Evolutionary conservation across 2,888 invertebrate genomes (phyloP).

Genomic region (Chloromyia formosa): DNA sequence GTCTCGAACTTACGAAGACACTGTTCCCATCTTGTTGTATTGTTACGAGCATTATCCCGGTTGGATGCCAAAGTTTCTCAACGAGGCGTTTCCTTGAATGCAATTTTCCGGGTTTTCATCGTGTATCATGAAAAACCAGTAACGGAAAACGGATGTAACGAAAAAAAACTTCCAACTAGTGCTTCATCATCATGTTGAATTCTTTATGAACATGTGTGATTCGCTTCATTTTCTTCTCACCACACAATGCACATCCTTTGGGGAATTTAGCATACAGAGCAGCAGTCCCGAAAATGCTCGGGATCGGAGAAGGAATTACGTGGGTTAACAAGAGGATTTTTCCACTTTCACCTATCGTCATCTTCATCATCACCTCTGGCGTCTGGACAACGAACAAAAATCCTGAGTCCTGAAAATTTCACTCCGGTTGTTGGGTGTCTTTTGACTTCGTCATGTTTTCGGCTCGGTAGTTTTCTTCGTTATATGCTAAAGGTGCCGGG

Average conservation of each 20-base stretch:
- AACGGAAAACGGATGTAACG: constrained; percentile 38
- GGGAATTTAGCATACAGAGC: not conserved
- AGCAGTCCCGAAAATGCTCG: not conserved
- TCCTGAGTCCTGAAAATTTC: too few relatives aligned
- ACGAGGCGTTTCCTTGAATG: not conserved
- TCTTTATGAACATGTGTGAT: constrained; percentile 21
- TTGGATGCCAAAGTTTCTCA: not conserved
- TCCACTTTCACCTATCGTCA: constrained; percentile 31
- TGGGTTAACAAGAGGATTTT: constrained; percentile 22
- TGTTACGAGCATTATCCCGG: not conserved
- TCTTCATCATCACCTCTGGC: not conserved
- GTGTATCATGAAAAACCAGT: not conserved
- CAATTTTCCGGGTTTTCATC: constrained; percentile 11
- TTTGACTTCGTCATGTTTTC: constrained; percentile 33
- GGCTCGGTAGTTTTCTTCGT: constrained; percentile 11
- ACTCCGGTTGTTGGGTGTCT: not conserved
- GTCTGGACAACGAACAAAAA: constrained; percentile 20
- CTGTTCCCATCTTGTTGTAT: not conserved
- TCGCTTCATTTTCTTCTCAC: not conserved
- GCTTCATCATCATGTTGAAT: constrained; percentile 16
- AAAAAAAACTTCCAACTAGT: constrained; percentile 10
- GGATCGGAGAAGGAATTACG: constrained; percentile 5
- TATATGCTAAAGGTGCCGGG: constrained; percentile 14
- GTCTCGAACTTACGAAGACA: not conserved
- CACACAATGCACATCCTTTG: not conserved